Evolutionary conservation across 2,888 invertebrate species (phyloP).

Genomic region (Troides oblongomaculatus): DNA sequence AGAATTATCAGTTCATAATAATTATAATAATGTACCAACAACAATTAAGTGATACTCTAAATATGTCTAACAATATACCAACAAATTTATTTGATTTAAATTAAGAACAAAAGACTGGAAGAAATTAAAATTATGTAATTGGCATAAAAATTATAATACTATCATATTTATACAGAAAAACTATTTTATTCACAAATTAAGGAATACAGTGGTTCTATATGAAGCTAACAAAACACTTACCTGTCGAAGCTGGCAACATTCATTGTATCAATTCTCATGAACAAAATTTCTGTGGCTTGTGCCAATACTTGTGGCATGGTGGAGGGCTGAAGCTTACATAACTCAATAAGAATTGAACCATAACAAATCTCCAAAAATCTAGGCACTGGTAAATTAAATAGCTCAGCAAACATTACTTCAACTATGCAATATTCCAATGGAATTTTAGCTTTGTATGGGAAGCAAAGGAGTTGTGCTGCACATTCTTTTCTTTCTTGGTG

Average conservation of each 20-base stretch:
- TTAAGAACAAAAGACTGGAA: too few species aligned
- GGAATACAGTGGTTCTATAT: background rate
- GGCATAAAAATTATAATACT: too few species aligned
- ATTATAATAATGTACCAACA: too few species aligned
- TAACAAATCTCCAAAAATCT: slow-evolving; percentile 95
- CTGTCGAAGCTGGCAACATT: slow-evolving; percentile 97
- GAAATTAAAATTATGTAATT: background rate
- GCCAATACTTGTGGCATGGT: slow-evolving; percentile 98
- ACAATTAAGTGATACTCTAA: too few species aligned
- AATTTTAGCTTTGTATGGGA: slow-evolving; percentile 95
- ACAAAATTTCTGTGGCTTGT: slow-evolving; percentile 98
- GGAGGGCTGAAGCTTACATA: slow-evolving; percentile 97
- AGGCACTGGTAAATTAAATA: slow-evolving; percentile 95
- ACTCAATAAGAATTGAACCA: slow-evolving; percentile 96
- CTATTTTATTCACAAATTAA: background rate
- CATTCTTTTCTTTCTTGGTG: slow-evolving; percentile 96
- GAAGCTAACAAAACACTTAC: slow-evolving; percentile 53
- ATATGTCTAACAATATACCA: too few species aligned
- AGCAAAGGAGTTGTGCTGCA: slow-evolving; percentile 93
- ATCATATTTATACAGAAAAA: too few species aligned
- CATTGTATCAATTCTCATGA: slow-evolving; percentile 97
- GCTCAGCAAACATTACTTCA: slow-evolving; percentile 96
- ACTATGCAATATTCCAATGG: slow-evolving; percentile 99
- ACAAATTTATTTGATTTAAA: too few species aligned
- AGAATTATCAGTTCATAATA: too few species aligned